These are phyloP conservation scores for Willowsia nigromaculata DNA, from an alignment of 2,888 invertebrate species.

Conservation along the genomic window DNA sequence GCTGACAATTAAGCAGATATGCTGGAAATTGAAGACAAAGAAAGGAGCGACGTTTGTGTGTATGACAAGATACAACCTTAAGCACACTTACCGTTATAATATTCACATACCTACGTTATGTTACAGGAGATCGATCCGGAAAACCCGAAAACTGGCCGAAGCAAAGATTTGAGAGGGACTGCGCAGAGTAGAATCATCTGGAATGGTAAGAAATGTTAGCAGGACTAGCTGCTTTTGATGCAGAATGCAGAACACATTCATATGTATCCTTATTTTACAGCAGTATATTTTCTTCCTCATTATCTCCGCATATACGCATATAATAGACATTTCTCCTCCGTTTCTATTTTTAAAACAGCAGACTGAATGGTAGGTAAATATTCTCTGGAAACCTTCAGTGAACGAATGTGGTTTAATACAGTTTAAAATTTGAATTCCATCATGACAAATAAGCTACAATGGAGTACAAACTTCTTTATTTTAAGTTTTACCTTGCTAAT, in stretches of 20 bases:
- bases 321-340: neutral
- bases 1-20: too few relatives aligned
- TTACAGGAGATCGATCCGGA: conserved; percentile 6
- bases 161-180: neutral
- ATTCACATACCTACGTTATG: too few relatives aligned
- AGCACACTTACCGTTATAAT: too few relatives aligned
- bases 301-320: too few relatives aligned
- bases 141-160: conserved; percentile 19
- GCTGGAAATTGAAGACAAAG: too few relatives aligned
- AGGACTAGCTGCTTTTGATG: neutral
- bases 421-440: neutral
- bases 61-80: too few relatives aligned
- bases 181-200: conserved; percentile 51
- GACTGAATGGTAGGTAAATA: neutral
- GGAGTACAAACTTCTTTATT: conserved; percentile 3
- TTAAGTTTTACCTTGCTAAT: neutral
- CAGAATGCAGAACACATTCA: neutral
- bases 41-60: too few relatives aligned
- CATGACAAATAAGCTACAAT: neutral
- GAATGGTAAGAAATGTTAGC: neutral
- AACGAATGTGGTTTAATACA: neutral
- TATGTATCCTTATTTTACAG: neutral
- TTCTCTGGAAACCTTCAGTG: neutral
- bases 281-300: too few relatives aligned
- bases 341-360: neutral